Base-by-base conservation (phyloP, 2,888 invertebrate species). In the Cordylochernes scorpioides region DNA sequence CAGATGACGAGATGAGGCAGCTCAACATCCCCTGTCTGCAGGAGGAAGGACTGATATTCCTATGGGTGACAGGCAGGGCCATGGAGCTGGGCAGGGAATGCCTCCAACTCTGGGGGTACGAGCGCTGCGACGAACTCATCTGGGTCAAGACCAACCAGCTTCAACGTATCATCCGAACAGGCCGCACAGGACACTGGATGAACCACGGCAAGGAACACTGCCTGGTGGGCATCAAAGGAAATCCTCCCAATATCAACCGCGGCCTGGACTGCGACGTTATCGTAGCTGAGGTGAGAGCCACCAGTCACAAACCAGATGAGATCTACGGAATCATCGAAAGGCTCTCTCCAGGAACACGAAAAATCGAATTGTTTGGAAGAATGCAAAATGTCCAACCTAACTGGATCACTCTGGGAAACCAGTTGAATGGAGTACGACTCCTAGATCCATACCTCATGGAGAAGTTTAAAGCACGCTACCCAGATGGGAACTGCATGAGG, bases 121-220 rank as follows among this genome's bases (percentile, higher is more conserved):
- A 84, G 47, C 63, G 88, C 27, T 80, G 86, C 3, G 91, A 94
- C 50, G 94, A 94, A 51, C 65, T 94, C 22, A 91, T 94, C 45
- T 94, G 94, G 94, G 91, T 94, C 30, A 94, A 94, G 58, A 94
- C 91, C 0, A 94, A 94, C 56, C 94, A 94, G 50, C 56, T 94
- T 35, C 94, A 94, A 51, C 59, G 91, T 34, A 91, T 94, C 45
- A 94, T 94, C 45, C 62, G 91, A 17, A 94, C 94, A 0, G 94
- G 94, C 0, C 62, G 91, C 30, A 91, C 91, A 0, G 91, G 94
- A 0, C 94, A 94, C 54, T 94, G 94, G 94, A 59, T 94, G 15
- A 94, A 94, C 54, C 94, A 94, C 51, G 94, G 91, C 15, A 94
- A 94, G 52, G 91, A 94, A 49, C 91, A 94, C 47, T 94, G 91